Conservation (phyloP, 1,140 invertebrate species). For the Neuroterus valhalla region DNA sequence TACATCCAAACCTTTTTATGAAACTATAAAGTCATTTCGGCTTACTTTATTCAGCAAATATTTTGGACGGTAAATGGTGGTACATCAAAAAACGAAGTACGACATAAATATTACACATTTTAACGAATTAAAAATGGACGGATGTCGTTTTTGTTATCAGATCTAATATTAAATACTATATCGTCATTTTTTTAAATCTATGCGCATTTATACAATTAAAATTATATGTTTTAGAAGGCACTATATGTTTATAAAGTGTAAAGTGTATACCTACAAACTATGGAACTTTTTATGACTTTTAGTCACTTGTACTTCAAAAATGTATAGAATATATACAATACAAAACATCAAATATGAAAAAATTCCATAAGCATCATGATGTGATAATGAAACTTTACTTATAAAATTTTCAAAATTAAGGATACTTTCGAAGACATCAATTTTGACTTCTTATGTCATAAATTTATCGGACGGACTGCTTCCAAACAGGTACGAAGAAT, state of each 20-base stretch:
- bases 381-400: conserved; percentile 3
- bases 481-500: conserved; percentile 23
- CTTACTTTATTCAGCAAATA: conserved; percentile 30
- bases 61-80: neutral
- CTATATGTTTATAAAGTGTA: conserved; percentile 31
- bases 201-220: neutral
- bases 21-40: neutral
- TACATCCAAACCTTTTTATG: neutral
- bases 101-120: neutral
- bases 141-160: neutral
- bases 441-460: conserved; percentile 12
- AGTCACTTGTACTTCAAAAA: conserved; percentile 40
- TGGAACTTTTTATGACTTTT: neutral
- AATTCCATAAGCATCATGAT: conserved; percentile 17
- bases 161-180: neutral
- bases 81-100: neutral
- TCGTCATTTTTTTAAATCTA: neutral
- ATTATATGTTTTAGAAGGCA: conserved; percentile 22
- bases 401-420: neutral
- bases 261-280: neutral
- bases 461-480: conserved; percentile 12
- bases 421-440: conserved; percentile 10
- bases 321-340: conserved; percentile 32
- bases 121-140: conserved; percentile 7
- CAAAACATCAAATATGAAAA: conserved; percentile 29